Base-by-base conservation (phyloP, 1,140 invertebrate species). In the Procambarus virginalis region DNA sequence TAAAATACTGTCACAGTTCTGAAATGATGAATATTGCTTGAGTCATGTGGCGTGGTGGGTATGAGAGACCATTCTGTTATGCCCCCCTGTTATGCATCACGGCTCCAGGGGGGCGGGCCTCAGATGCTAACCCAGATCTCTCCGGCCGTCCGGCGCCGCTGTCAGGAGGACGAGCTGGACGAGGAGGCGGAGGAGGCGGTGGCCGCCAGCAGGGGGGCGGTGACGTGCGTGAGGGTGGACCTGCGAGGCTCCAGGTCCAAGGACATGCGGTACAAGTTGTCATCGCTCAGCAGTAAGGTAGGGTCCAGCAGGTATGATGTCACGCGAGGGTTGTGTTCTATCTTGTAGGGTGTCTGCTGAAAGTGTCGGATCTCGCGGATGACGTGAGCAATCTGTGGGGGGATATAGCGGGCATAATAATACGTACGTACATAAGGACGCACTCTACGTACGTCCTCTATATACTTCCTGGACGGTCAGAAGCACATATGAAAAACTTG, bases 321-420 rank as follows among this genome's bases (percentile, higher is more conserved):
- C 70, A 97, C 97, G 94, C 97, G 97, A 55, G 95, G 94, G 87
- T 97, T 97, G 90, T 97, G 95, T 92, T 98, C 97, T 89, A 98
- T 98, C 94, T 97, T 98, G 93, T 98, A 99, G 1, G 97, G 96
- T 5, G 97, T 98, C 94, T 98, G 97, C 93, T 99, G 98, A 93
- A 97, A 98, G 92, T 98, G 97, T 73, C 97, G 95, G 91, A 98
- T 98, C 94, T 99, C 98, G 86, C 97, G 95, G 91, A 99, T 98
- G 2, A 98, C 97, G 93, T 98, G 97, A 55, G 98, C 97, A 93
- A 98, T 97, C 97, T 98, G 94, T 49, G n/a, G n/a, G n/a, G 51
- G 34, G 34, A 34, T 34, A 34, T 34, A 34, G 34, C 34, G 34
- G 34, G 34, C 34, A 34, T 34, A 34, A 34, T 34, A 34, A 34